Conservation (phyloP, 2,888 invertebrate species). For the Altica lythri region DNA sequence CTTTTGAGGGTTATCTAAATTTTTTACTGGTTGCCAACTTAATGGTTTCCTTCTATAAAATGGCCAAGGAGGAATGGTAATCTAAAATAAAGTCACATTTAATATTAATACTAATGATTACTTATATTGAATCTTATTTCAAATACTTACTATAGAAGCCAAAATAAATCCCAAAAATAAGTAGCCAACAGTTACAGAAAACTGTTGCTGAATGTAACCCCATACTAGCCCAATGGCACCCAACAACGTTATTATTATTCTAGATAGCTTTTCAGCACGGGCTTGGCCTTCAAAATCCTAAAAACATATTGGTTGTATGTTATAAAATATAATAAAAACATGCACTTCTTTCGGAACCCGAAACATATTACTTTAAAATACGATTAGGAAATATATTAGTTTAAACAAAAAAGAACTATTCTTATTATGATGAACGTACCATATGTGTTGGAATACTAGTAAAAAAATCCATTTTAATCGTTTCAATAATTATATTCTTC, state of each 20-base stretch:
- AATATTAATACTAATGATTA: constrained; percentile 8
- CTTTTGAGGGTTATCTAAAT: constrained; percentile 44
- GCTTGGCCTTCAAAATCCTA: constrained; percentile 91
- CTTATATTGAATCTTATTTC: neutral
- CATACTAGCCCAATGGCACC: constrained; percentile 89
- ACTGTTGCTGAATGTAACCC: constrained; percentile 94
- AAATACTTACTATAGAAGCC: constrained; percentile 73
- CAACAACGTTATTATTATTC: constrained; percentile 88
- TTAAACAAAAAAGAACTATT: no score
- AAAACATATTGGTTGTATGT: constrained; percentile 24
- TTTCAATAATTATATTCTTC: no score
- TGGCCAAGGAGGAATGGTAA: constrained; percentile 96
- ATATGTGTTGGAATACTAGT: constrained; percentile 56
- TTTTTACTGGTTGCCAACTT: constrained; percentile 78
- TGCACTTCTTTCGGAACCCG: neutral
- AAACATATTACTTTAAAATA: neutral
- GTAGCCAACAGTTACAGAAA: constrained; percentile 93
- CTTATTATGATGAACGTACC: constrained; percentile 47
- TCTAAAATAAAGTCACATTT: constrained; percentile 58
- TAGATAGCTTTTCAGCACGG: constrained; percentile 85
- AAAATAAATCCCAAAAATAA: constrained; percentile 88
- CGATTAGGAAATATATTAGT: neutral
- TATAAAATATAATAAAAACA: constrained; percentile 53
- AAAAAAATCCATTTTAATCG: constrained; percentile 52
- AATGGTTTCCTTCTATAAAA: constrained; percentile 88